Percentiles rank a stretch among this genome's conserved stretches.
phyloP scores from a whole-genome alignment of 2,888 invertebrate species.

The Exocentrus adspersus region DNA sequence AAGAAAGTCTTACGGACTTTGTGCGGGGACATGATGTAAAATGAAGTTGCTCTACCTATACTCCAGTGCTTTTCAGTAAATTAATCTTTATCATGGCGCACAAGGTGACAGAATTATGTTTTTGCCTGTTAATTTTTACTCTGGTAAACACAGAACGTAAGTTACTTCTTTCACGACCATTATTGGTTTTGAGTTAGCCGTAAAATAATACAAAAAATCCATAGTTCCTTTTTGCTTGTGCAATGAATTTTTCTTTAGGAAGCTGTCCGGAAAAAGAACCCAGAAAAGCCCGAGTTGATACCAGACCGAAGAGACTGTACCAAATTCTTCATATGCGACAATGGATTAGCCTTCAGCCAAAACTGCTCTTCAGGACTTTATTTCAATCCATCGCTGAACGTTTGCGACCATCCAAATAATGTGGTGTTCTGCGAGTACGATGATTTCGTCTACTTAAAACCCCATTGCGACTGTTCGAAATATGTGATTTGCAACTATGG shows the following conservation, averaged over 20 bases:
- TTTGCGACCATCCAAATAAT: conserved; percentile 42
- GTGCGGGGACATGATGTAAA: not conserved
- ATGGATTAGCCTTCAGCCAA: conserved; percentile 36
- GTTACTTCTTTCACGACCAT: not conserved
- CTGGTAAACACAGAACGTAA: conserved; percentile 13
- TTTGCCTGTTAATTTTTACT: not conserved
- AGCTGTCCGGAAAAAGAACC: conserved; percentile 9
- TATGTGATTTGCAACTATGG: conserved; percentile 17
- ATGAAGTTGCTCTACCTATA: not conserved
- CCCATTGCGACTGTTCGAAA: conserved; percentile 5
- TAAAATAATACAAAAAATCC: no score
- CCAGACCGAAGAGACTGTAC: conserved; percentile 31
- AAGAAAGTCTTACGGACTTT: conserved; percentile 2
- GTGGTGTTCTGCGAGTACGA: conserved; percentile 34
- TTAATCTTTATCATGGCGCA: not conserved
- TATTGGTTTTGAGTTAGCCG: no score
- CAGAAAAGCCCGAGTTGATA: not conserved
- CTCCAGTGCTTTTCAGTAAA: conserved; percentile 1
- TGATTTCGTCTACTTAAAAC: conserved; percentile 13
- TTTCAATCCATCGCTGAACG: conserved; percentile 38
- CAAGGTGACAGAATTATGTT: conserved; percentile 8
- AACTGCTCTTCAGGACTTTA: conserved; percentile 40
- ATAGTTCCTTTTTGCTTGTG: no score
- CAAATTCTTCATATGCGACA: conserved; percentile 43
- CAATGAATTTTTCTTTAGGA: not conserved